phyloP scores from a whole-genome alignment of 2,797 vertebrate species.

The Sylvilagus floridanus region DNA sequence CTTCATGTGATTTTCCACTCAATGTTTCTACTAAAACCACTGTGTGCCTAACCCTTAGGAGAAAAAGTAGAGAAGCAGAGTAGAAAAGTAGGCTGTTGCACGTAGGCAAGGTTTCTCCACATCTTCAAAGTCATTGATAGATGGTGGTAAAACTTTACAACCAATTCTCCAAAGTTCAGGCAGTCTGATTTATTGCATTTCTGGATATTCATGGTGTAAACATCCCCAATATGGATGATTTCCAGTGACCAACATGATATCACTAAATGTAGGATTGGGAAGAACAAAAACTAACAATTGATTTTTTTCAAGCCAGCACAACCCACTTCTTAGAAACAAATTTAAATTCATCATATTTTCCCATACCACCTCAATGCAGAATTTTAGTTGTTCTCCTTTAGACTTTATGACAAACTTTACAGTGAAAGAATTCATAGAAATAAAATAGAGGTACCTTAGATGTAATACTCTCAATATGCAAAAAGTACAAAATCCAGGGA shows the following conservation, averaged over 20 bases:
- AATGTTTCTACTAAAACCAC: background rate
- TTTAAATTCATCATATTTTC: conserved; percentile 3
- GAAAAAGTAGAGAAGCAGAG: background rate
- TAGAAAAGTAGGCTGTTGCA: background rate
- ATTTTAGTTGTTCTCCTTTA: background rate
- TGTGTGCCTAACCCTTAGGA: background rate
- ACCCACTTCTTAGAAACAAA: background rate
- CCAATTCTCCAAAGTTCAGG: background rate
- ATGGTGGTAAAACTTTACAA: background rate
- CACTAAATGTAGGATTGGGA: background rate
- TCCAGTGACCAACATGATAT: background rate
- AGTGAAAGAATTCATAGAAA: background rate
- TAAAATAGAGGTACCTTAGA: background rate
- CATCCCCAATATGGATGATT: background rate
- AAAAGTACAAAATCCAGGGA: background rate
- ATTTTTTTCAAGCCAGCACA: background rate
- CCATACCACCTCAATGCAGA: background rate
- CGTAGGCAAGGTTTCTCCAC: background rate
- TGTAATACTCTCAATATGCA: background rate
- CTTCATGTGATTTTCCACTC: background rate
- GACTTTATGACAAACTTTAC: background rate
- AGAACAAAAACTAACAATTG: background rate
- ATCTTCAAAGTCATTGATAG: background rate
- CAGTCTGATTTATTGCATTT: background rate
- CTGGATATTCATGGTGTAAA: background rate